Base-by-base conservation (phyloP, 2,888 invertebrate species). In the Chaetogeoica ovagalla region DNA sequence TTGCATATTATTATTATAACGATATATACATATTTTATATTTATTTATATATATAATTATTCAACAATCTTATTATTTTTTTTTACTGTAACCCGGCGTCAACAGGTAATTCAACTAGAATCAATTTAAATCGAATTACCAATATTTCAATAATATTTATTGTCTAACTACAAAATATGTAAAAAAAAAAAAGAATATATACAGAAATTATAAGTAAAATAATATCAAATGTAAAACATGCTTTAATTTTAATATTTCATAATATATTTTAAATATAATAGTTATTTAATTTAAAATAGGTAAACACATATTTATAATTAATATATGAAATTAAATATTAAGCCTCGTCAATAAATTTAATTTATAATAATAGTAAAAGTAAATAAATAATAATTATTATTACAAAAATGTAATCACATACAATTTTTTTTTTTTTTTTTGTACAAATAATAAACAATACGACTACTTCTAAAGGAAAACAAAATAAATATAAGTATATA, bases 291-390 rank as follows among this genome's bases (percentile, higher is more conserved):
- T 73, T 37, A 63, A 63, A 63, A 73, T 63, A 63, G 15, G n/a
- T 73, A 63, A 37, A 63, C 52, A 5, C 37, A 30, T 55, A 19
- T 52, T 48, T 43, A 43, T 52, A 52, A 1, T 59, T 68, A 68
- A 30, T 52, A 23, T 4, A 17, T 23, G 52, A 74, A 37, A 55
- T 55, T 71, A 48, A 48, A 60, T 59, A 59, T 57, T 39, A 65
- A 57, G 65, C 57, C 4, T 55, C 43, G 55, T 43, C 57, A 57
- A 66, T 19, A 74, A 74, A 37, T 17, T 30, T 39, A 65, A 21
- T 52, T 63, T 39, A 74, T 63, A 74, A 65, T 65, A 71, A 43
- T 13, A 60, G 19, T 62, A 62, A 48, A 60, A 68, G n/a, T n/a
- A 48, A 17, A 66, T 17, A 21, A 21, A 43, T 21, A 23, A 23